Evolutionary conservation across 2,888 invertebrate genomes (phyloP).

Genomic region (Philereme vetulata): DNA sequence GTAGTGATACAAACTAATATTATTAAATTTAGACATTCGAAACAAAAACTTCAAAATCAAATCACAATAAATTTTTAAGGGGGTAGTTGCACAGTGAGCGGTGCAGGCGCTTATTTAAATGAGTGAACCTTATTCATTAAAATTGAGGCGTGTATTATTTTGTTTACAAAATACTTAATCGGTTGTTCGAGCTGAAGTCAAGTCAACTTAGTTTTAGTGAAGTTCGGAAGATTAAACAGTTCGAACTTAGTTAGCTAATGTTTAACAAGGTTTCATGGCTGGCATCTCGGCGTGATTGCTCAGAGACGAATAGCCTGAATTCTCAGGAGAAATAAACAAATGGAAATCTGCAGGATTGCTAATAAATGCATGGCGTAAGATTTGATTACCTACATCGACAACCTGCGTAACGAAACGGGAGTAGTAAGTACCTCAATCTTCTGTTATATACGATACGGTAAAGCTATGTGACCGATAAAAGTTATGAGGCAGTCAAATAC

Average conservation of each 20-base stretch:
- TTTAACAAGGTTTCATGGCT: conserved; percentile 31
- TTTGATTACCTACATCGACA: not conserved
- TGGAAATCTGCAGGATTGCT: conserved; percentile 23
- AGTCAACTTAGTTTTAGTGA: conserved; percentile 19
- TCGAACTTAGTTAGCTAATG: conserved; percentile 24
- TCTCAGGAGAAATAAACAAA: conserved; percentile 33
- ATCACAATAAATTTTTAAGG: too few relatives aligned
- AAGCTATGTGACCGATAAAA: too few relatives aligned
- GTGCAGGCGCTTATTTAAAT: too few relatives aligned
- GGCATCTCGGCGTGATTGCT: conserved; percentile 25
- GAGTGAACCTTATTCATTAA: too few relatives aligned
- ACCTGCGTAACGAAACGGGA: too few relatives aligned
- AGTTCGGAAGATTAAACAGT: conserved; percentile 28
- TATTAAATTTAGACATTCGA: too few relatives aligned
- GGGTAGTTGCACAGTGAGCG: too few relatives aligned
- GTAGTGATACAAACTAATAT: too few relatives aligned
- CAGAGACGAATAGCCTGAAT: conserved; percentile 16
- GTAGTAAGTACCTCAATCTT: too few relatives aligned
- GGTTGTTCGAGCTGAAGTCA: conserved; percentile 1
- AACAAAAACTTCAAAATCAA: too few relatives aligned
- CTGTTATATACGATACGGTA: too few relatives aligned
- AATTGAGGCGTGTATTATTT: not conserved
- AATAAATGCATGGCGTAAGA: conserved; percentile 17
- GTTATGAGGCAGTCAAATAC: too few relatives aligned
- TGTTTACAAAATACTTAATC: conserved; percentile 3